Evolutionary conservation across 1,140 invertebrate genomes (phyloP).

Genomic region (Neodiprion lecontei): DNA sequence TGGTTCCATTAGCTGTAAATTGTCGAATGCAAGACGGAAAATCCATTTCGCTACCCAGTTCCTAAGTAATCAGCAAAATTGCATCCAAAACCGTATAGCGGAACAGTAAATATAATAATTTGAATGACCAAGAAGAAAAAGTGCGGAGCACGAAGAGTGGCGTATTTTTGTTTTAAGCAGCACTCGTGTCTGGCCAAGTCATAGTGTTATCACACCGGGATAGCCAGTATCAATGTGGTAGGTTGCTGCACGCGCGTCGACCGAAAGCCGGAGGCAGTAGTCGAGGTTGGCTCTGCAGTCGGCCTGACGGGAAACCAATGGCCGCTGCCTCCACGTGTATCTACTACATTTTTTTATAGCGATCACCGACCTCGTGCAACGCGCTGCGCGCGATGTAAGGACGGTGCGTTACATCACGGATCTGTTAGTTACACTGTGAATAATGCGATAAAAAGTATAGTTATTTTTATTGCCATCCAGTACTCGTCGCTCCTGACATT

Average conservation of each 20-base stretch:
- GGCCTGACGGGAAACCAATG: conserved; percentile 43
- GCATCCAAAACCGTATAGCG: not conserved
- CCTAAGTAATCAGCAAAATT: too few species aligned
- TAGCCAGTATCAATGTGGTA: not conserved
- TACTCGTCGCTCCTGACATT: not conserved
- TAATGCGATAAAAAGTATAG: not conserved
- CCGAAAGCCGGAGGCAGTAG: conserved; percentile 41
- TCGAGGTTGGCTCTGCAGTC: conserved; percentile 32
- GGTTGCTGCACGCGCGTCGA: conserved; percentile 42
- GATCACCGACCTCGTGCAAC: conserved; percentile 63
- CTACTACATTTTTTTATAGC: conserved; percentile 58
- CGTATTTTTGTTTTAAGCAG: not conserved
- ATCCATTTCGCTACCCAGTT: too few species aligned
- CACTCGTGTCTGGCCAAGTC: not conserved
- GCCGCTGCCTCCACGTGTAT: conserved; percentile 58
- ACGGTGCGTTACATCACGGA: conserved; percentile 59
- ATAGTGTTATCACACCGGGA: not conserved
- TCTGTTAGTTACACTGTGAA: not conserved
- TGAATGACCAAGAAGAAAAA: not conserved
- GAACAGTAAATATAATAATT: not conserved
- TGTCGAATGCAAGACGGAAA: too few species aligned
- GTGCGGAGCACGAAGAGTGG: not conserved
- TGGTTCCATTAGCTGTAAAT: too few species aligned
- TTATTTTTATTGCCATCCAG: not conserved
- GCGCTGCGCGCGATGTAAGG: conserved; percentile 57